phyloP scores from a whole-genome alignment of 2,797 vertebrate genomes.

The Sarcoramphus papa region DNA sequence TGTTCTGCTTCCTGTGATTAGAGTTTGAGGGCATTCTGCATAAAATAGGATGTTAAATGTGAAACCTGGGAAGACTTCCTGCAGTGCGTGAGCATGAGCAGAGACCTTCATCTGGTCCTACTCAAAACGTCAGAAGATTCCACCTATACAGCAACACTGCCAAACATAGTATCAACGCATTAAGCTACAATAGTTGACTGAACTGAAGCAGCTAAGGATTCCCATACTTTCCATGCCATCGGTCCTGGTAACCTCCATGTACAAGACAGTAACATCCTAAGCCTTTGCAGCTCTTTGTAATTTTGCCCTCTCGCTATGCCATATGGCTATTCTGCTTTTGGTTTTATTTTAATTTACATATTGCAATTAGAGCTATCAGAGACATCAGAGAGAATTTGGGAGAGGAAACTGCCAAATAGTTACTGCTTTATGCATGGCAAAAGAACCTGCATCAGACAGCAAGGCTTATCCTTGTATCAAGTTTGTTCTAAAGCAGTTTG shows the following conservation, averaged over 20 bases:
- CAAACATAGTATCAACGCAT: background rate
- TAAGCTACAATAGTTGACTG: background rate
- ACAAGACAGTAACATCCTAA: background rate
- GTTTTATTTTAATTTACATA: background rate
- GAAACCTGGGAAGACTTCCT: background rate
- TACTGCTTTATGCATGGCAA: background rate
- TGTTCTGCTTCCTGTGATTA: background rate
- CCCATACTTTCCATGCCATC: background rate
- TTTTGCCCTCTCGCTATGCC: background rate
- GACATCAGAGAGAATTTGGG: background rate
- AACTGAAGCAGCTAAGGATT: background rate
- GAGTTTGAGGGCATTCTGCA: background rate
- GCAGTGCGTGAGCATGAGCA: background rate
- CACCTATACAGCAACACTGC: background rate
- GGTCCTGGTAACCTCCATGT: background rate
- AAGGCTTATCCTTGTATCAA: background rate
- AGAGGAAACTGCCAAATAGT: background rate
- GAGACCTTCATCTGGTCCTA: background rate
- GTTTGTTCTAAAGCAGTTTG: background rate
- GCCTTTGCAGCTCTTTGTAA: background rate
- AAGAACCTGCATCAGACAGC: background rate
- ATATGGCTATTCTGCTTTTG: background rate
- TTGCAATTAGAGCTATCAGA: background rate
- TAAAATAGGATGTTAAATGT: background rate
- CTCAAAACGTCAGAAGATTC: background rate